A percentile compares a stretch with the other conserved stretches of the same genome.
Evolutionary conservation across 2,797 vertebrate genomes (phyloP).

Genomic region (Brachyrhaphis roseni): DNA sequence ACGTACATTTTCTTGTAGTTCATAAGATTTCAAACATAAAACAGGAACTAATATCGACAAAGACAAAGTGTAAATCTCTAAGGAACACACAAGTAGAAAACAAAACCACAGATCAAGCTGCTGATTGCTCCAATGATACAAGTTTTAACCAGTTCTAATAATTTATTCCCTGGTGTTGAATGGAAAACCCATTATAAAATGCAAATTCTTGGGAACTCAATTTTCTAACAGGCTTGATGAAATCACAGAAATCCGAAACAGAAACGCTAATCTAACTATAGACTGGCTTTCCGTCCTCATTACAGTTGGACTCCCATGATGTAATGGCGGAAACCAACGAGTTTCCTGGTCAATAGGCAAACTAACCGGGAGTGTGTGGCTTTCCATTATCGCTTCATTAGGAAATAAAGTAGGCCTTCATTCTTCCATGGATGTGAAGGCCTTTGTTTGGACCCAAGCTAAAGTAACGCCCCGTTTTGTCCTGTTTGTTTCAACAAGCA

Average conservation of each 20-base stretch:
- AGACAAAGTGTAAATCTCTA: neutral
- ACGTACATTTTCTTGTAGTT: too few species aligned
- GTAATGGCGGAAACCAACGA: slow-evolving; percentile 18
- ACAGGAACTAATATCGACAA: neutral
- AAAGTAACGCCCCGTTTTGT: slow-evolving; percentile 53
- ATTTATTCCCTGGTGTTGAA: slow-evolving; percentile 39
- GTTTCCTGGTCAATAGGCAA: slow-evolving; percentile 57
- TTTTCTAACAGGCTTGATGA: slow-evolving; percentile 15
- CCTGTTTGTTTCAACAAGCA: slow-evolving; percentile 54
- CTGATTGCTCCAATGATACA: slow-evolving; percentile 64
- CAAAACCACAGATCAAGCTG: neutral
- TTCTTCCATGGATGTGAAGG: slow-evolving; percentile 52
- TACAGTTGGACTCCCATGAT: slow-evolving; percentile 12
- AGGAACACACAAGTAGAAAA: neutral
- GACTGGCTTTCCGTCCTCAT: slow-evolving; percentile 26
- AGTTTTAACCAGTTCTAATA: slow-evolving; percentile 54
- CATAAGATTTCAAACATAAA: neutral
- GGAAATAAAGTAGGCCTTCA: slow-evolving; percentile 57
- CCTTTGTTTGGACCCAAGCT: slow-evolving; percentile 59
- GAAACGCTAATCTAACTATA: neutral
- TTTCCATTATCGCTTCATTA: slow-evolving; percentile 56
- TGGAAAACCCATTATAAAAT: slow-evolving; percentile 47
- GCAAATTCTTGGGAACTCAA: slow-evolving; percentile 33
- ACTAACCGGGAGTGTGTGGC: slow-evolving; percentile 20
- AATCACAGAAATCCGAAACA: neutral